Evolutionary conservation across 1,140 invertebrate species (phyloP).

Genomic region (Physella acuta): DNA sequence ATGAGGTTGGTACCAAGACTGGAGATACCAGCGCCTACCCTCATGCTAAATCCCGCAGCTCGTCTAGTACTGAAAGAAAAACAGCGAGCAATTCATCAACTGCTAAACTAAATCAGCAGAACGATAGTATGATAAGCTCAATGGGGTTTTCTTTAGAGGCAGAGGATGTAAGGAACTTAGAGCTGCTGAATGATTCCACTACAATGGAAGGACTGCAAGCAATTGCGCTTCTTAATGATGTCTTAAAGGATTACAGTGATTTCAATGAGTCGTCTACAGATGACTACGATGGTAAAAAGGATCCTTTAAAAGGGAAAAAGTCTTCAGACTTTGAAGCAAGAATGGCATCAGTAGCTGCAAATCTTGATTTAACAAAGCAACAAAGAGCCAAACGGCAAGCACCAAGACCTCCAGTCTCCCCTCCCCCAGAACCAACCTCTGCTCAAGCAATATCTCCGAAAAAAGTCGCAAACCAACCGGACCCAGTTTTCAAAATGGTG

Average conservation of each 20-base stretch:
- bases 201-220: slow-evolving; percentile 40
- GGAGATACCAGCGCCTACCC: not conserved
- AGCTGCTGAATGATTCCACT: not conserved
- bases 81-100: no score
- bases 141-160: no score
- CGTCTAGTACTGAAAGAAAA: no score
- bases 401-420: slow-evolving; percentile 45
- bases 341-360: slow-evolving; percentile 46
- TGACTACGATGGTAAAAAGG: slow-evolving; percentile 25
- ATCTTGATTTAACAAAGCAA: slow-evolving; percentile 36
- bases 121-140: no score
- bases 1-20: not conserved
- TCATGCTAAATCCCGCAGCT: slow-evolving; percentile 5
- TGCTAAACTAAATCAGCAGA: no score
- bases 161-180: no score
- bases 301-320: slow-evolving; percentile 29
- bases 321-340: slow-evolving; percentile 45
- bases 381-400: slow-evolving; percentile 44
- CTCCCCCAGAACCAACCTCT: slow-evolving; percentile 38
- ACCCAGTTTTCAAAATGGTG: slow-evolving; percentile 51
- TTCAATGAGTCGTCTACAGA: slow-evolving; percentile 31
- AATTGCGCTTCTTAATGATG: slow-evolving; percentile 47
- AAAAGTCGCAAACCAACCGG: slow-evolving; percentile 29
- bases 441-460: slow-evolving; percentile 15
- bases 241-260: slow-evolving; percentile 43